Evolutionary conservation across 1,140 invertebrate genomes (phyloP).

Genomic region (Oreohelix idahoensis): DNA sequence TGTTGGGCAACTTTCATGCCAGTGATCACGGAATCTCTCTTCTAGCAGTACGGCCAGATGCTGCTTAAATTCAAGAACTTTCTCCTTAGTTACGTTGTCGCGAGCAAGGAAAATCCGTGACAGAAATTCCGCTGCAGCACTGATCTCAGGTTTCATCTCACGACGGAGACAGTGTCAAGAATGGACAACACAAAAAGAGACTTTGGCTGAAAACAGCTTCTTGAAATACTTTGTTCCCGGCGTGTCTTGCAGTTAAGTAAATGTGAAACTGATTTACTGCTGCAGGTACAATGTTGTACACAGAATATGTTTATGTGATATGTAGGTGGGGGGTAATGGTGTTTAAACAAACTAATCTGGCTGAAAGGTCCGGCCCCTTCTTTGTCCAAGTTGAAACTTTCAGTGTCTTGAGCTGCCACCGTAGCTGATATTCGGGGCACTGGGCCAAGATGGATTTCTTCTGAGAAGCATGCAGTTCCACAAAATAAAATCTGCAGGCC

Average conservation of each 20-base stretch:
- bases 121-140: constrained; percentile 32
- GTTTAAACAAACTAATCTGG: constrained; percentile 2
- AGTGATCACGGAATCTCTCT: constrained; percentile 81
- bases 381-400: constrained; percentile 17
- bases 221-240: background rate
- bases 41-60: constrained; percentile 76
- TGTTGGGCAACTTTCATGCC: constrained; percentile 82
- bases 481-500: background rate
- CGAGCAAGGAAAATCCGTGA: constrained; percentile 36
- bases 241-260: background rate
- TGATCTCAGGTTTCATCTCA: constrained; percentile 40
- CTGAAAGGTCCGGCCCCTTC: constrained; percentile 9
- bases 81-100: constrained; percentile 62
- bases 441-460: constrained; percentile 11
- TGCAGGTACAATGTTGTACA: too few species aligned
- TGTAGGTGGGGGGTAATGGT: background rate
- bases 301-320: background rate
- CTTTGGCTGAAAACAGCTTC: background rate
- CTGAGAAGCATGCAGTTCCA: background rate
- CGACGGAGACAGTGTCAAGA: background rate
- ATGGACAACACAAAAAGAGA: background rate
- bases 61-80: constrained; percentile 77
- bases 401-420: constrained; percentile 1
- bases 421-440: background rate
- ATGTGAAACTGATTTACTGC: too few species aligned